Percentiles rank a stretch among this genome's conserved stretches.
Evolutionary conservation across 2,113 vertebrate species (phyloP).

Genomic region (Petrocephalus zakoni): DNA sequence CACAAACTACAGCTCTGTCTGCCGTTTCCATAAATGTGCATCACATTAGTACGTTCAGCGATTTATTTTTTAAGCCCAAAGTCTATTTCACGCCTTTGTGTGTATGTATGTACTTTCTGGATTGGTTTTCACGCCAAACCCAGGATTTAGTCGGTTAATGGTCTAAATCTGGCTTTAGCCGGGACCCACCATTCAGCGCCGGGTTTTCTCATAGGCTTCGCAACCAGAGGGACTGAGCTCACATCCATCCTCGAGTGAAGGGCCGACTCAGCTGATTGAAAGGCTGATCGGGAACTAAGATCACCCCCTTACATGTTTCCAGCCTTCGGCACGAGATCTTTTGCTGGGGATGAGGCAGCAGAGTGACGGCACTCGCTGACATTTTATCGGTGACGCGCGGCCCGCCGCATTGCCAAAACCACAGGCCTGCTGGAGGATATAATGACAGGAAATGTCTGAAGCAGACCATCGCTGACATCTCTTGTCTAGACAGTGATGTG

Average conservation of each 20-base stretch:
- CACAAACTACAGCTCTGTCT: neutral
- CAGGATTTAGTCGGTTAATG: neutral
- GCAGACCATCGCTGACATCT: conserved; percentile 26
- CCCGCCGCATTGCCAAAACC: neutral
- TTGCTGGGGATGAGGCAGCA: neutral
- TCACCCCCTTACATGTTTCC: neutral
- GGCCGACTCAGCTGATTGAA: neutral
- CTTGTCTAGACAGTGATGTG: conserved; percentile 37
- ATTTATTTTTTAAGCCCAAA: neutral
- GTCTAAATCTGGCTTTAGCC: neutral
- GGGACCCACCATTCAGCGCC: neutral
- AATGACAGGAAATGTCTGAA: conserved; percentile 6
- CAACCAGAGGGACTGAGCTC: neutral
- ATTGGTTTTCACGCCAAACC: neutral
- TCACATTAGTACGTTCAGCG: neutral
- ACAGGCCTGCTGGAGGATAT: conserved; percentile 16
- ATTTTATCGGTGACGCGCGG: neutral
- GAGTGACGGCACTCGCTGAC: neutral
- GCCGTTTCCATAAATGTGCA: neutral
- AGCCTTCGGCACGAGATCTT: neutral
- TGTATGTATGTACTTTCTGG: neutral
- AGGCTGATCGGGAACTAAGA: neutral
- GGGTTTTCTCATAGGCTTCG: neutral
- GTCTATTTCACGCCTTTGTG: neutral
- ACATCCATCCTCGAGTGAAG: neutral